phyloP scores from a whole-genome alignment of 2,888 invertebrate species.

The Salpingus planirostris region DNA sequence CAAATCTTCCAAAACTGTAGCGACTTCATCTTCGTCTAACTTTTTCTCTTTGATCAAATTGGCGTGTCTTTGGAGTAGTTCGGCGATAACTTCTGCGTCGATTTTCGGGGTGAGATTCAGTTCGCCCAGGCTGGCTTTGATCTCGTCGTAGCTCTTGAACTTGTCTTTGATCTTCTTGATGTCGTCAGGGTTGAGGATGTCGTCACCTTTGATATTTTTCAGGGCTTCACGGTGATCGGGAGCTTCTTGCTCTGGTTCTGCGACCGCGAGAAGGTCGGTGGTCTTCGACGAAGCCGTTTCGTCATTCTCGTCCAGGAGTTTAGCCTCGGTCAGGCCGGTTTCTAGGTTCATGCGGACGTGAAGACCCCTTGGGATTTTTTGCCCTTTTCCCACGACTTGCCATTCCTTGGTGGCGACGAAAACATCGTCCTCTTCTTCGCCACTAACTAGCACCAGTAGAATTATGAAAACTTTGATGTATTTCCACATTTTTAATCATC shows the following conservation, averaged over 20 bases:
- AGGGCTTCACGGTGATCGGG: slow-evolving; percentile 30
- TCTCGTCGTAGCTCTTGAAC: slow-evolving; percentile 52
- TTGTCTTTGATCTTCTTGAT: slow-evolving; percentile 38
- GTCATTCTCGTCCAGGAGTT: slow-evolving; percentile 46
- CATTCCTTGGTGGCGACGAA: slow-evolving; percentile 56
- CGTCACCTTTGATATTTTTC: slow-evolving; percentile 39
- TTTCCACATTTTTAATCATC: background rate
- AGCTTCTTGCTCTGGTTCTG: background rate
- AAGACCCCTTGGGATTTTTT: slow-evolving; percentile 62
- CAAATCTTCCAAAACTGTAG: slow-evolving; percentile 52
- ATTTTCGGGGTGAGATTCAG: slow-evolving; percentile 56
- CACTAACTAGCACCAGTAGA: background rate
- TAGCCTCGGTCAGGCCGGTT: slow-evolving; percentile 67
- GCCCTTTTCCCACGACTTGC: slow-evolving; percentile 57
- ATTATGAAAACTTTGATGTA: background rate
- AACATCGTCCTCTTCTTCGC: slow-evolving; percentile 29
- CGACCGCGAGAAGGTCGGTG: slow-evolving; percentile 14
- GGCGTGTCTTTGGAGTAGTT: slow-evolving; percentile 46
- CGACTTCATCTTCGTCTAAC: slow-evolving; percentile 37
- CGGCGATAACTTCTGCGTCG: slow-evolving; percentile 56
- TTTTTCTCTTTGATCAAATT: slow-evolving; percentile 34
- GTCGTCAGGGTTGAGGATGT: slow-evolving; percentile 28
- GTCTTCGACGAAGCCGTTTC: slow-evolving; percentile 17
- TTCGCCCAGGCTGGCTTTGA: slow-evolving; percentile 56
- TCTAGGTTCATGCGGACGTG: slow-evolving; percentile 68